Conservation (phyloP, 2,888 invertebrate genomes). For the Thera britannica region DNA sequence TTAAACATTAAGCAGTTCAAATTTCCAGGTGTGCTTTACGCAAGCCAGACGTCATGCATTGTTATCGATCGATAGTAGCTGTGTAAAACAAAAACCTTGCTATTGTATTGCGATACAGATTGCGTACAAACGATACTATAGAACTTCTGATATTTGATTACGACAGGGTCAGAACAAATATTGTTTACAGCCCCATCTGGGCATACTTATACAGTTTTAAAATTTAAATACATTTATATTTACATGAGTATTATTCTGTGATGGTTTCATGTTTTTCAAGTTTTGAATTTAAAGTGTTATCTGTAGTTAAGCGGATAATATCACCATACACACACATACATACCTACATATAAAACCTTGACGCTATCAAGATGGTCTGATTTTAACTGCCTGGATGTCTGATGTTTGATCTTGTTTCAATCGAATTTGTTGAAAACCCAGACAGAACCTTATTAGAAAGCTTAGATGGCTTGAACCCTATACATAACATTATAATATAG, state of each 20-base stretch:
- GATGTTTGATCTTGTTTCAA: neutral
- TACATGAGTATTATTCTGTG: neutral
- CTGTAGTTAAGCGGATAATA: too few relatives aligned
- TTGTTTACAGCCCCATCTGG: conserved; percentile 16
- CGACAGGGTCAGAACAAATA: conserved; percentile 12
- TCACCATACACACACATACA: too few relatives aligned
- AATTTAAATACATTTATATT: conserved; percentile 12
- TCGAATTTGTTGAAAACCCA: neutral
- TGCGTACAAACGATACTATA: conserved; percentile 18
- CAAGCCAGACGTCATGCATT: conserved; percentile 8
- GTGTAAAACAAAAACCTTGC: conserved; percentile 21
- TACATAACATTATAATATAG: too few relatives aligned
- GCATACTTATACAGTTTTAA: conserved; percentile 18
- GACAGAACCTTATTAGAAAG: too few relatives aligned
- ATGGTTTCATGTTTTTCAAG: neutral
- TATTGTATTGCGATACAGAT: conserved; percentile 21
- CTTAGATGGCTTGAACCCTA: too few relatives aligned
- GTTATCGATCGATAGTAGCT: conserved; percentile 23
- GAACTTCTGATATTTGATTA: conserved; percentile 10
- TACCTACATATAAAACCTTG: too few relatives aligned
- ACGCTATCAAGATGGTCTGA: neutral
- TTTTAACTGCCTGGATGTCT: neutral
- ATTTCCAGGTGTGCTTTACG: conserved; percentile 12
- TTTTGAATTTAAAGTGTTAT: too few relatives aligned
- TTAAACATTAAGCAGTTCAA: neutral